A percentile compares a stretch with the other conserved stretches of the same genome.
These are phyloP conservation scores for Morone chrysops DNA, from an alignment of 2,113 vertebrate genomes.

Conservation along the genomic window DNA sequence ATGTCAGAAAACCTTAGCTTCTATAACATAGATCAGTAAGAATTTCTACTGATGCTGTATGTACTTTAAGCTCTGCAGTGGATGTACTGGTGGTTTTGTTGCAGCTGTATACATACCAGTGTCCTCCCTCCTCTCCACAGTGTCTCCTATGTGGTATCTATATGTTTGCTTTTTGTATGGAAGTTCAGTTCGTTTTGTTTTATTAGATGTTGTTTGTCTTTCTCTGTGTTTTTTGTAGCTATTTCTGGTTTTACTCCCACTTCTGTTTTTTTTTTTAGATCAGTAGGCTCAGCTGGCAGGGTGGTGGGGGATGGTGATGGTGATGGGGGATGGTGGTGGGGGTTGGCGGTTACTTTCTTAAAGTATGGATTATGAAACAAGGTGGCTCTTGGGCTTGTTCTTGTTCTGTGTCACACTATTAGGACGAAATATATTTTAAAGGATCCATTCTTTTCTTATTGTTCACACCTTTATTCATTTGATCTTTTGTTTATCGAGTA, in stretches of 20 bases:
- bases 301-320: neutral
- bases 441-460: too few relatives aligned
- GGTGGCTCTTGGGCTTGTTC: neutral
- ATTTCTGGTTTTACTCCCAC: slow-evolving; percentile 7
- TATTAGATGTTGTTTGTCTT: neutral
- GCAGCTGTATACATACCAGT: slow-evolving; percentile 41
- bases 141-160: neutral
- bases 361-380: neutral
- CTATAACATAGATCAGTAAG: too few relatives aligned
- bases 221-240: slow-evolving; percentile 6
- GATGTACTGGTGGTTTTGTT: neutral
- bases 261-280: slow-evolving; percentile 8
- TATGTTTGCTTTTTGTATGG: neutral
- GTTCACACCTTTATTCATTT: too few relatives aligned
- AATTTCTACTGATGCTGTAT: neutral
- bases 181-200: slow-evolving; percentile 28
- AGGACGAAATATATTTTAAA: neutral
- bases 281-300: slow-evolving; percentile 9
- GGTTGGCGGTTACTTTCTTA: neutral
- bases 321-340: too few relatives aligned
- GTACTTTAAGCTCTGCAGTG: neutral
- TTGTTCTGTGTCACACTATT: neutral
- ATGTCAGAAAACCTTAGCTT: neutral
- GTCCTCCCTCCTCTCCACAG: neutral
- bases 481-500: too few relatives aligned